Percentiles rank a stretch among this genome's conserved stretches.
Evolutionary conservation across 2,113 vertebrate genomes (phyloP).

Genomic region (Variabilichromis moorii): DNA sequence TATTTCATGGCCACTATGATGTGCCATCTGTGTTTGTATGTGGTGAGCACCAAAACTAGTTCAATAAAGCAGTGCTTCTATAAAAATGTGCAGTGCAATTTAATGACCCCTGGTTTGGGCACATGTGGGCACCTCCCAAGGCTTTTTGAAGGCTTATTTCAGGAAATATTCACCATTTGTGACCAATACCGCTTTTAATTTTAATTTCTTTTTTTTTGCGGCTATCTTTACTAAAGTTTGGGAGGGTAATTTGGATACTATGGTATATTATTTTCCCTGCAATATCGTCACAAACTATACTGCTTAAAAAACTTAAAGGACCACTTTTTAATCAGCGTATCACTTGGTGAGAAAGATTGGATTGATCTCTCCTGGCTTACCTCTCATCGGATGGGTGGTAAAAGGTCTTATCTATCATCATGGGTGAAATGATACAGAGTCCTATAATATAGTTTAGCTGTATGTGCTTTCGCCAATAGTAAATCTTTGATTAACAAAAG

Average conservation of each 20-base stretch:
- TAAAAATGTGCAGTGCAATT: not conserved
- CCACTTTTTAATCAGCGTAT: not conserved
- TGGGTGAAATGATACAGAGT: not conserved
- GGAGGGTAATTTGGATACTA: not conserved
- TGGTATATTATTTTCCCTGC: not conserved
- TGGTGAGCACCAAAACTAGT: not conserved
- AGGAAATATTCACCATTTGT: not conserved
- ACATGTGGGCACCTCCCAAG: not conserved
- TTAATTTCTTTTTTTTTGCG: fast-evolving
- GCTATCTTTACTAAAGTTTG: not conserved
- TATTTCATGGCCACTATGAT: not conserved
- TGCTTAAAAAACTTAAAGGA: not conserved
- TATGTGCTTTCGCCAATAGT: not conserved
- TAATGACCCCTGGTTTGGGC: not conserved
- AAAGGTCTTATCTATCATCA: not conserved
- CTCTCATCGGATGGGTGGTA: not conserved
- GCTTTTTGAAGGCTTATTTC: not conserved
- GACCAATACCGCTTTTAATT: not conserved
- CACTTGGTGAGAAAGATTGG: not conserved
- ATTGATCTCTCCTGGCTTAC: not conserved
- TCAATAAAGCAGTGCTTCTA: conserved; percentile 1
- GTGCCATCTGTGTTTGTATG: not conserved
- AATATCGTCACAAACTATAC: not conserved
- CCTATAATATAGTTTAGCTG: not conserved
- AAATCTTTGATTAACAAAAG: not conserved